phyloP scores from a whole-genome alignment of 2,888 invertebrate genomes.

The Dioctria rufipes region DNA sequence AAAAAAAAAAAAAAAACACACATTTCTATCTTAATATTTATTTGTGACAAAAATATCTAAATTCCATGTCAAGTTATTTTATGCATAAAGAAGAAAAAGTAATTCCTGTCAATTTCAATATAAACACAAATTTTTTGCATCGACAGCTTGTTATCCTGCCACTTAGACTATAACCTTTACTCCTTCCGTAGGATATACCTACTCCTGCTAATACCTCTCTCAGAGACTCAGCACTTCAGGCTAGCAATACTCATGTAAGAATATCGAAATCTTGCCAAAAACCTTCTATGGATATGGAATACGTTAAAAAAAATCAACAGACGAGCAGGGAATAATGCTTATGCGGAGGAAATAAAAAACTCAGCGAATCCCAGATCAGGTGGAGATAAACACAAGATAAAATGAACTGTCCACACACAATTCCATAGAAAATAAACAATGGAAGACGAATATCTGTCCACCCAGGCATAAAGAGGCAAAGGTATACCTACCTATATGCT shows the following conservation, averaged over 20 bases:
- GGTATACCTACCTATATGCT: too few relatives aligned
- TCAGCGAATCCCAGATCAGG: conserved; percentile 37
- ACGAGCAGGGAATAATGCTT: conserved; percentile 15
- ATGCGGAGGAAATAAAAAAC: conserved; percentile 17
- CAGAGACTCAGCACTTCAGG: neutral
- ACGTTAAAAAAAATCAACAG: conserved; percentile 4
- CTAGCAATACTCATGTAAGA: neutral
- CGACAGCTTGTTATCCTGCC: neutral
- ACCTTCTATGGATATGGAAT: conserved; percentile 1
- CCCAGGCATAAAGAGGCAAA: neutral
- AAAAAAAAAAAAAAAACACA: too few relatives aligned
- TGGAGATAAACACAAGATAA: conserved; percentile 22
- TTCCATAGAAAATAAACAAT: conserved; percentile 2
- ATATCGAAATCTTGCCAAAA: conserved; percentile 13
- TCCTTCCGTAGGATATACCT: neutral
- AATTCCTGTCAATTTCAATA: neutral
- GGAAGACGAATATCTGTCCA: neutral
- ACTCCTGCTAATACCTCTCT: neutral
- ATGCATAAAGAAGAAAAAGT: neutral
- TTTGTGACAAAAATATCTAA: too few relatives aligned
- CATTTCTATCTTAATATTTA: too few relatives aligned
- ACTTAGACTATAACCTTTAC: neutral
- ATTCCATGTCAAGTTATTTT: too few relatives aligned
- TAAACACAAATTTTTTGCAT: neutral
- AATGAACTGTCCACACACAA: conserved; percentile 27